Evolutionary conservation across 2,113 vertebrate genomes (phyloP).

Genomic region (Coracopsis vasa): DNA sequence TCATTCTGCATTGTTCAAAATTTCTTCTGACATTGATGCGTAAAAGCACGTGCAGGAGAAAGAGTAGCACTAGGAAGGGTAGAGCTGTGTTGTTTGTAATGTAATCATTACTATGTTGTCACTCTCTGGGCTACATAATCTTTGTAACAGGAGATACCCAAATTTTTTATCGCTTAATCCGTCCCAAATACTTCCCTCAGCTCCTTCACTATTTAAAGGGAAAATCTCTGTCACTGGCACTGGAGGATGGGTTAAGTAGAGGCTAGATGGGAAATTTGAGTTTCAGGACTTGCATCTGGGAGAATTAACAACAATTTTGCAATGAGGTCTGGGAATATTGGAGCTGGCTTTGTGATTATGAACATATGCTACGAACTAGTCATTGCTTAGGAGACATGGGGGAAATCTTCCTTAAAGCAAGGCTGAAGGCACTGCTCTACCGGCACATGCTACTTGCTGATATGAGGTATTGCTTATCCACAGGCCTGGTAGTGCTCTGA

Average conservation of each 20-base stretch:
- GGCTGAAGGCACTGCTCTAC: neutral
- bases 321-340: neutral
- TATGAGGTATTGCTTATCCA: neutral
- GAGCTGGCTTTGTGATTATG: neutral
- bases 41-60: neutral
- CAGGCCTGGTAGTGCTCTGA: neutral
- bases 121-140: neutral
- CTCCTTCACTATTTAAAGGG: neutral
- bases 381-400: neutral
- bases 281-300: neutral
- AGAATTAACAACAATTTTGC: neutral
- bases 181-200: neutral
- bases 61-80: neutral
- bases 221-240: neutral
- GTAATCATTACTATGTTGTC: neutral
- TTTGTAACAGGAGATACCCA: neutral
- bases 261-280: neutral
- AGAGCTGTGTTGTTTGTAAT: neutral
- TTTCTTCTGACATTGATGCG: neutral
- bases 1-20: neutral
- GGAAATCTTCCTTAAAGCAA: neutral
- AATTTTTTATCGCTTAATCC: fast-evolving
- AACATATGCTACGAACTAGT: neutral
- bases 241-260: neutral
- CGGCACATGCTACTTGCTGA: neutral